phyloP scores from a whole-genome alignment of 2,888 invertebrate genomes.

The Lasioglossum morio region DNA sequence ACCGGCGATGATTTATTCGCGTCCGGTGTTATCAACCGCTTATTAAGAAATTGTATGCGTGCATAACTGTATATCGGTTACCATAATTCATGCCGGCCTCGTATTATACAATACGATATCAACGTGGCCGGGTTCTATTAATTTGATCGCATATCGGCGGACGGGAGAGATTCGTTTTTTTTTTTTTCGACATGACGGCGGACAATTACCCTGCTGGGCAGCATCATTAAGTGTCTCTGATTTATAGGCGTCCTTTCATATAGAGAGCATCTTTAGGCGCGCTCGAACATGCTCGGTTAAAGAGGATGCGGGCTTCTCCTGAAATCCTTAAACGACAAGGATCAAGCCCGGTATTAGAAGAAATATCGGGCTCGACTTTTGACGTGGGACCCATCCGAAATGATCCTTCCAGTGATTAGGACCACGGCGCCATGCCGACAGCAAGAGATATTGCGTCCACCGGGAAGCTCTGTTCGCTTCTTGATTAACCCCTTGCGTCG shows the following conservation, averaged over 20 bases:
- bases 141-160: constrained; percentile 40
- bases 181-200: not conserved
- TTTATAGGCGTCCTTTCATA: constrained; percentile 35
- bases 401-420: constrained; percentile 55
- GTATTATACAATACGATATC: constrained; percentile 49
- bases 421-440: constrained; percentile 11
- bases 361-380: constrained; percentile 7
- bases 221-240: constrained; percentile 39
- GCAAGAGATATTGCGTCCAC: constrained; percentile 16
- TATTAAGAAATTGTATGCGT: constrained; percentile 52
- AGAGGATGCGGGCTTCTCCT: constrained; percentile 39
- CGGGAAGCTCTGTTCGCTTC: not conserved
- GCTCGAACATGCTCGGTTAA: constrained; percentile 1
- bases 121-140: constrained; percentile 31
- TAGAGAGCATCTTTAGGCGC: constrained; percentile 3
- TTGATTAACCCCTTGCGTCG: not conserved
- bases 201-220: constrained; percentile 37
- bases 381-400: constrained; percentile 1
- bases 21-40: constrained; percentile 49
- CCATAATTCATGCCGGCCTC: constrained; percentile 38
- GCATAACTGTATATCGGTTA: constrained; percentile 50
- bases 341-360: constrained; percentile 19
- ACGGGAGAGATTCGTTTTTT: constrained; percentile 7
- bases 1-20: constrained; percentile 49
- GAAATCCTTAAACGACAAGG: constrained; percentile 32